Percentiles rank a stretch among this genome's conserved stretches.
Conservation (phyloP, 2,888 invertebrate genomes). For the Cistogaster globosa region DNA sequence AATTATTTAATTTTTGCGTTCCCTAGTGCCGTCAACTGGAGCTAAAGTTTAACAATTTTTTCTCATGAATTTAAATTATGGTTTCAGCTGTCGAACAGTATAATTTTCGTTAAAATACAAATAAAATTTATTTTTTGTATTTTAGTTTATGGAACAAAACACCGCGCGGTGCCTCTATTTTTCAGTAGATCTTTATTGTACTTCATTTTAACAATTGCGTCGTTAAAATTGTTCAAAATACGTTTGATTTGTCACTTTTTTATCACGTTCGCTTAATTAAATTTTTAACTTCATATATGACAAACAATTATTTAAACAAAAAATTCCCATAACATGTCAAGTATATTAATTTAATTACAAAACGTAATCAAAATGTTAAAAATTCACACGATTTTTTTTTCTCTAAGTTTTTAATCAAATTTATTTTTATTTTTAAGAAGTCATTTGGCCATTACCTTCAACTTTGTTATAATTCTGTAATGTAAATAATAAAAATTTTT, state of each 20-base stretch:
- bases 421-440: conserved; percentile 3
- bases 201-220: too few relatives aligned
- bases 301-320: not conserved
- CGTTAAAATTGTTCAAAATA: not conserved
- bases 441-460: conserved; percentile 15
- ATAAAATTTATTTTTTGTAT: too few relatives aligned
- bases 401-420: conserved; percentile 3
- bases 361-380: conserved; percentile 14
- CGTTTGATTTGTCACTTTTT: too few relatives aligned
- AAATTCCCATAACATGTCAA: not conserved
- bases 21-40: too few relatives aligned
- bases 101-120: too few relatives aligned
- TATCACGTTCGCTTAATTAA: not conserved
- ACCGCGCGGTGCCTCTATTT: too few relatives aligned
- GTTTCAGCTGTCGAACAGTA: too few relatives aligned
- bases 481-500: conserved; percentile 15
- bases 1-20: too few relatives aligned
- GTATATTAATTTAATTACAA: not conserved
- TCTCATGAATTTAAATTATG: too few relatives aligned
- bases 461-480: conserved; percentile 43
- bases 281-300: not conserved
- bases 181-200: too few relatives aligned
- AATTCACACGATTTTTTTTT: conserved; percentile 42
- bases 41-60: too few relatives aligned
- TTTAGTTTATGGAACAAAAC: too few relatives aligned